phyloP scores from a whole-genome alignment of 37 sponge, comb jelly and placozoan species.

The Lycopodina hypogea region DNA sequence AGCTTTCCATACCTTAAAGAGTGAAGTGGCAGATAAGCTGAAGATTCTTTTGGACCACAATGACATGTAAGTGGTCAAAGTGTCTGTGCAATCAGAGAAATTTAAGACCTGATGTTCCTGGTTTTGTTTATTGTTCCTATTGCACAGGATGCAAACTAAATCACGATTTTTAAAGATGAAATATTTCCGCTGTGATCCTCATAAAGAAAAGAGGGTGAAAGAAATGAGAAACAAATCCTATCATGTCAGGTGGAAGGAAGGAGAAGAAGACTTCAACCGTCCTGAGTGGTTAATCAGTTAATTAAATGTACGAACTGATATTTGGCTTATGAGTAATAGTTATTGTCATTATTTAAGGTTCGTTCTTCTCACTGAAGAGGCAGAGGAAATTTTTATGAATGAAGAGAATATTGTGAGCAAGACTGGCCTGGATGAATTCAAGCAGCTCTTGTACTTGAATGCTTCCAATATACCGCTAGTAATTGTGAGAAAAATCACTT shows the following conservation, averaged over 20 bases:
- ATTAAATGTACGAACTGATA: background rate
- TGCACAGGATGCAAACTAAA: conserved; percentile 13
- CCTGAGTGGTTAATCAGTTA: conserved; percentile 34
- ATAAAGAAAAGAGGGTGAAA: conserved; percentile 4
- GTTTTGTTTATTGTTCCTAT: background rate
- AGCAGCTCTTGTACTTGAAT: conserved; percentile 24
- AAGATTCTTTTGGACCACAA: conserved; percentile 6
- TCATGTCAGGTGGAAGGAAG: background rate
- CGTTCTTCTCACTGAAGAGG: conserved; percentile 15
- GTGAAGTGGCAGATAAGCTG: conserved; percentile 1
- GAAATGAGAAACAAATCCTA: conserved; percentile 29
- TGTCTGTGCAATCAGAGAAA: background rate
- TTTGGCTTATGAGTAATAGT: background rate
- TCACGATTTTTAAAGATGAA: conserved; percentile 8
- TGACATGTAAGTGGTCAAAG: conserved; percentile 25
- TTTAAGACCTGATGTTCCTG: background rate
- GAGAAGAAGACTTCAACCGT: conserved; percentile 14
- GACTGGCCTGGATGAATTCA: conserved; percentile 1
- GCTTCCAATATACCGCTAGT: conserved; percentile 1
- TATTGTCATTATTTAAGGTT: conserved; percentile 11
- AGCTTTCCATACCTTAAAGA: conserved; percentile 25
- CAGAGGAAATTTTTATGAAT: background rate
- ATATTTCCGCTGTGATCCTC: conserved; percentile 1
- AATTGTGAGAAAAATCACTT: too few species aligned
- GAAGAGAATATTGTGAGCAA: background rate